Base-by-base conservation (phyloP, 2,888 invertebrate species). In the Stramonita haemastoma region DNA sequence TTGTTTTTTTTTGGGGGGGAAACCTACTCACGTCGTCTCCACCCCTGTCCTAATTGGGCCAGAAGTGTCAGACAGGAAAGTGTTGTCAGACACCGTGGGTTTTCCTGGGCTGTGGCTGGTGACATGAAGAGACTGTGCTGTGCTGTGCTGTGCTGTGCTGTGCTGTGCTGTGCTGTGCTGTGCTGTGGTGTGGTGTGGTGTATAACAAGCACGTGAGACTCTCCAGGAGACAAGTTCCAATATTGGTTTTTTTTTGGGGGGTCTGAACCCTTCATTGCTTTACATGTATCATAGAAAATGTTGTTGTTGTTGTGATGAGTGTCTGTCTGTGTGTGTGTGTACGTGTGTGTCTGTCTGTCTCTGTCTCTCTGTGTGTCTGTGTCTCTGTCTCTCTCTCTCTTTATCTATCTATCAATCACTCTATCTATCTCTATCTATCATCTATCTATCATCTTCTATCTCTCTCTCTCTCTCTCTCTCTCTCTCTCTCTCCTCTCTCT, bases 301-400 rank as follows among this genome's bases (percentile, higher is more conserved):
- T 60, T 60, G 60, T 60, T 15, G 22, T 22, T 22, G 22, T 22
- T 22, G 22, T 22, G 19, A 13, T 22, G 19, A 15, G 1, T 8
- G 4, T 22, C 60, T 60, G 6, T 60, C 60, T 60, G 60, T 60
- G 60, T 60, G 6, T 60, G 6, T 60, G 19, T 57, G 57, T 57
- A 8, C 15, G 57, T 57, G 11, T 60, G 6, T 60, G 19, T 60
- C 19, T 60, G 26, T 81, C 34, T 81, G 34, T 81, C 17, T 81
- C 34, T 81, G 17, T 81, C 79, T 81, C n/a, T 73, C 73, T 73
- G 26, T 73, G n/a, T 73, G n/a, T 73, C n/a, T 73, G 34, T 81
- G 34, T 81, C 79, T 36, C 79, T 79, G 34, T 81, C 34, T 36
- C 79, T 81, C 79, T 36, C 34, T 77, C 79, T 79, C 34, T 34